Evolutionary conservation across 1,140 invertebrate genomes (phyloP), one percentile per base, ranked within the genome.

Genomic region (Belonocnema kinseyi): DNA sequence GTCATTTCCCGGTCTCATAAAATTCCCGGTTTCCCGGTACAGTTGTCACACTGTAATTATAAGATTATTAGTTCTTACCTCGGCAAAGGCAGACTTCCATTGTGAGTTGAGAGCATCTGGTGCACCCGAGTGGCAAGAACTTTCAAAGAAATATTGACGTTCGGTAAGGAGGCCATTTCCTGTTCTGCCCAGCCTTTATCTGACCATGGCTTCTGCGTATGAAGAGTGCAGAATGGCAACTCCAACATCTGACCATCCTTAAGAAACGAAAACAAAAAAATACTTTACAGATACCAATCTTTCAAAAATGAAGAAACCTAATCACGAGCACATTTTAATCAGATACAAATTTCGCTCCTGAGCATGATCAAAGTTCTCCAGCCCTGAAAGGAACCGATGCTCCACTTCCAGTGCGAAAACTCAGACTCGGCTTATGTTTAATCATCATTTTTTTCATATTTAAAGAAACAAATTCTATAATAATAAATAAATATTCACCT

Each of bases 161-260:
- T 95, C 0, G 96, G 96, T 72, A 97, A 87, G 5, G 93, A 92
- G 19, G 92, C 92, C 76, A 94, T 92, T 85, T 96, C 95, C 76
- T 94, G 93, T 83, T 96, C 95, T 26, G 95, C 95, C 94, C 95
- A 96, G 75, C 95, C 96, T 92, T 94, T 90, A 85, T 94, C 89
- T 81, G 92, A 58, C 91, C 92, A 76, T 11, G 91, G 90, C 81
- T 93, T 91, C 85, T 84, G 75, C 0, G 92, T 94, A 84, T 96
- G 95, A 50, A 92, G 88, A 4, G 91, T 93, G 79, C 95, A 96
- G 81, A 94, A 95, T 3, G 93, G 93, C 66, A 94, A 88, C 77
- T 94, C 93, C 19, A 92, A 75, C 11, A 82, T 77, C 52, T 87
- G 86, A 17, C 86, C 87, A 73, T 93, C 91, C 91, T 94, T 85